A percentile compares a stretch with the other conserved stretches of the same genome.
Evolutionary conservation across 2,888 invertebrate genomes (phyloP).

Genomic region (Gonocerus acuteangulatus): DNA sequence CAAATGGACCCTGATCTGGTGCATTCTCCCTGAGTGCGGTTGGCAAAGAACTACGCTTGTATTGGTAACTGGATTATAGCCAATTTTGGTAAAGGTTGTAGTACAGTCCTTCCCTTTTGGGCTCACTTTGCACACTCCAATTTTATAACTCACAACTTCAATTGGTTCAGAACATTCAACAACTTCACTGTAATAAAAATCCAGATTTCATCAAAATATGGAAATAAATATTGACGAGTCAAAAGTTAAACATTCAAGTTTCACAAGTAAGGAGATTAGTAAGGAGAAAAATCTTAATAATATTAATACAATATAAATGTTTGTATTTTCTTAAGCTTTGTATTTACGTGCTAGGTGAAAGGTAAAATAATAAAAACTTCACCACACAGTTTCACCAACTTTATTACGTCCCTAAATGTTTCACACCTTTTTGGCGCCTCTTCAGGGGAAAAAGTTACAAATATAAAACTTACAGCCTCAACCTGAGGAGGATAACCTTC

Average conservation of each 20-base stretch:
- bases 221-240: neutral
- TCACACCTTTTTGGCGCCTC: no score
- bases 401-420: no score
- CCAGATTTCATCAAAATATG: neutral
- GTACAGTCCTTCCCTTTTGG: slow-evolving; percentile 86
- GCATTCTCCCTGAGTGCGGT: slow-evolving; percentile 95
- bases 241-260: neutral
- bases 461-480: no score
- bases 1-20: slow-evolving; percentile 96
- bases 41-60: slow-evolving; percentile 90
- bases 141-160: slow-evolving; percentile 88
- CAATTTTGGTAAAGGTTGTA: slow-evolving; percentile 83
- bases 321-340: neutral
- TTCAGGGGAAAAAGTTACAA: no score
- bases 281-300: neutral
- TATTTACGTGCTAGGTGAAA: no score
- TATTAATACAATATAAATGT: neutral
- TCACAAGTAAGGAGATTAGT: neutral
- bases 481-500: no score
- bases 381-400: no score
- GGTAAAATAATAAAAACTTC: no score
- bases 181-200: slow-evolving; percentile 54
- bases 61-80: slow-evolving; percentile 64
- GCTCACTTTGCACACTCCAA: slow-evolving; percentile 91
- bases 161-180: slow-evolving; percentile 84